Evolutionary conservation across 2,113 vertebrate species (phyloP).

Genomic region (Falco punctatus): DNA sequence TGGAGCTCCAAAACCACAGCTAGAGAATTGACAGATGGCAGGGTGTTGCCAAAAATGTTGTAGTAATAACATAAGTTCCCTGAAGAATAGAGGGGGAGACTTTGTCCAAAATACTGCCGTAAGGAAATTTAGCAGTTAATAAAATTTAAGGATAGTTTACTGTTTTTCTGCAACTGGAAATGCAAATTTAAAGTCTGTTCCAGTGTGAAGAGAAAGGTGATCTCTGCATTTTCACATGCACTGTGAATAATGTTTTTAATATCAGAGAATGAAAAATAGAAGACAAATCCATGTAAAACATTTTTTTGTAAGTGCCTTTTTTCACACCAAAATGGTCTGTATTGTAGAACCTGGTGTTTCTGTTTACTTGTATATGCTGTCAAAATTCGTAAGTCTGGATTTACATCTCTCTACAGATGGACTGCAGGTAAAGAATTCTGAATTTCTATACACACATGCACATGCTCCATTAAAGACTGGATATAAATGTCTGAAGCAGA

Average conservation of each 20-base stretch:
- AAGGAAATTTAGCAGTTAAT: neutral
- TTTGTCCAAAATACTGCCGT: neutral
- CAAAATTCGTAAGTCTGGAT: neutral
- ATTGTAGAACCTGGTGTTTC: neutral
- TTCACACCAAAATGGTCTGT: neutral
- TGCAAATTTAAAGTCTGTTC: neutral
- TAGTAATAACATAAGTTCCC: neutral
- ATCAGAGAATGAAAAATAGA: neutral
- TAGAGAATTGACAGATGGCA: neutral
- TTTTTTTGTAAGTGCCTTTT: neutral
- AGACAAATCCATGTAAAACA: neutral
- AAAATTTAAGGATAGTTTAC: neutral
- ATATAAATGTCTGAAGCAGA: neutral
- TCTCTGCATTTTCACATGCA: neutral
- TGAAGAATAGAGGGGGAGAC: neutral
- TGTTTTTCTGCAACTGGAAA: slow-evolving; percentile 36
- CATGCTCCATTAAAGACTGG: neutral
- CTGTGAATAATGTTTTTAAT: slow-evolving; percentile 9
- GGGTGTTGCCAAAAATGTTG: neutral
- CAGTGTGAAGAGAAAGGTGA: neutral
- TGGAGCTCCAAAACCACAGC: neutral
- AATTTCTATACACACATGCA: neutral
- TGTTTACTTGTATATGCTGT: neutral
- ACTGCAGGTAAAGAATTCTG: neutral
- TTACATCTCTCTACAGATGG: neutral